Base-by-base conservation (phyloP, 2,797 vertebrate species). In the Acrocephalus scirpaceus region DNA sequence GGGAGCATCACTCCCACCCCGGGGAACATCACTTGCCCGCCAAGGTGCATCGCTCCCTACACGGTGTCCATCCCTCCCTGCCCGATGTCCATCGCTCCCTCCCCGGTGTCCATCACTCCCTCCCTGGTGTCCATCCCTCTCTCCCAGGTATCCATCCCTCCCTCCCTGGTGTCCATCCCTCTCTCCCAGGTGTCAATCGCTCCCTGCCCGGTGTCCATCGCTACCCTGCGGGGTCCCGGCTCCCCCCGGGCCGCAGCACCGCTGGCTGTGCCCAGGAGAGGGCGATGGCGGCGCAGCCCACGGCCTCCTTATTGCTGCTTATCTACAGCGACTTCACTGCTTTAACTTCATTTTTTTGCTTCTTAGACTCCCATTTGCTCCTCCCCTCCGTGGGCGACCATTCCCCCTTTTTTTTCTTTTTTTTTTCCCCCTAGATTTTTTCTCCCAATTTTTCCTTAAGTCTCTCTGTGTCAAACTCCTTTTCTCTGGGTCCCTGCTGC, bases 281-380 rank as follows among this genome's bases (percentile, higher is more conserved):
- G 95, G 96, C 96, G 94, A 74, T 96, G 87, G 67, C 91, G 95
- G 91, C 61, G 95, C 96, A 92, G 96, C 81, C 89, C 96, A 91
- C 34, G 54, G 71, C 48, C 16, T 65, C 83, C 40, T 32, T 2
- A 44, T 30, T 56, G 44, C 92, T 1, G 11, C 62, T 69, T 16
- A 7, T 64, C 42, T 47, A 7, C 67, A 54, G 45, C 40, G 13
- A 14, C 42, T 84, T 72, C 54, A 60, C 53, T 19, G 81, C 23
- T 23, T n/a, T 61, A 61, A 74, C 32, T 85, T 21, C 7, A 32
- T 34, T 51, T 32, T 65, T 27, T 30, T 21, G 1, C 45, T 65
- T 38, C 29, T 86, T 32, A 34, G 60, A 32, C 53, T 85, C 47
- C 19, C 16, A 15, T 74, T 85, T 76, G 71, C 84, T 83, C 83